Base-by-base conservation (phyloP, 2,888 invertebrate species). In the Eledona agricola region DNA sequence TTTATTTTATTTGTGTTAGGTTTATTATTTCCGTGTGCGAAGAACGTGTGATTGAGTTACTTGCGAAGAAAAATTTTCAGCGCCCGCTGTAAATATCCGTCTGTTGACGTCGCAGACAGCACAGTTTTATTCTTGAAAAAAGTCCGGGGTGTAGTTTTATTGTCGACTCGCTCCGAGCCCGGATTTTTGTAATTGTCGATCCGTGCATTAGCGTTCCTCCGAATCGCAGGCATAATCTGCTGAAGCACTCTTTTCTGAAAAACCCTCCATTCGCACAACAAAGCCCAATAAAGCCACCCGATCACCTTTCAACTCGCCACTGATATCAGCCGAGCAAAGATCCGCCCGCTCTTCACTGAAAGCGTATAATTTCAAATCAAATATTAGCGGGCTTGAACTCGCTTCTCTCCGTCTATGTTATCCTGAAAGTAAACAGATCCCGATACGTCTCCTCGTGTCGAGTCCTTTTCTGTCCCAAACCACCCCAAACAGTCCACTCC, bases 361-460 rank as follows among this genome's bases (percentile, higher is more conserved):
- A 51, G 55, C 50, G 50, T 53, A 58, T 55, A 58, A 55, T 58
- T 58, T 55, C 55, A 55, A 55, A 58, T 58, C 52, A 55, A 58
- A 58, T 51, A 52, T 55, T 51, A 51, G 55, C 54, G 31, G 45
- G 26, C 35, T 49, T 25, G 51, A 32, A 37, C 31, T 26, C 32
- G 34, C 16, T 26, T 34, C 47, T 10, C 42, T 31, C 32, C 5
- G 9, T 37, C 11, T 34, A 35, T 55, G 55, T 53, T 56, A 58
- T 58, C 53, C 50, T 40, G 31, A 51, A 43, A 31, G 45, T 45
- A 51, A 51, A 51, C 51, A 51, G 51, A 51, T 51, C 31, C 12
- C 20, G 20, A 29, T 35, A 34, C 43, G 28, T 23, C 10, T 40
- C 25, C 20, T 37, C 40, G 32, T 50, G 40, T 50, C 40, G 42